Percentiles rank a stretch among this genome's conserved stretches.
Conservation (phyloP, 2,797 vertebrate species). For the Enteromius radiatus region DNA sequence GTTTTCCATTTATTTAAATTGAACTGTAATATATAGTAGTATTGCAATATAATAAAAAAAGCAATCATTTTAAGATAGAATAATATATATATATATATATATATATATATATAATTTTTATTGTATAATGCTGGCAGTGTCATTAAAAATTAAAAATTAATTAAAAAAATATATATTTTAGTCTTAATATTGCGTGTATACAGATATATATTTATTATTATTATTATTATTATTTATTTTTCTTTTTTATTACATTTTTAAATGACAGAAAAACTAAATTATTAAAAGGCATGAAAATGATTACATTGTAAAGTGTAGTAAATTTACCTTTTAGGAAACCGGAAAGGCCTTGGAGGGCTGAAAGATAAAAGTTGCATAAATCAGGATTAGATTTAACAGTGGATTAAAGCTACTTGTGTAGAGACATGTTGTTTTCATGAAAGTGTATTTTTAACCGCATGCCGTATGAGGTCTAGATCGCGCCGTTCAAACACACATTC, state of each 20-base stretch:
- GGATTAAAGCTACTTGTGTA: conserved; percentile 54
- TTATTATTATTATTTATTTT: too few relatives aligned
- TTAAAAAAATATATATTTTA: background rate
- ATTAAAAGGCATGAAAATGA: background rate
- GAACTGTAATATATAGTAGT: background rate
- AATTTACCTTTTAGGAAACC: conserved; percentile 94
- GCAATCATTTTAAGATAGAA: background rate
- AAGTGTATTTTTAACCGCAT: conserved; percentile 21
- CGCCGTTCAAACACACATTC: conserved; percentile 28
- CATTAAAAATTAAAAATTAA: background rate
- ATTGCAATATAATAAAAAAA: background rate
- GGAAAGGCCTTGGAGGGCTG: conserved; percentile 89
- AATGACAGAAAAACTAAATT: background rate
- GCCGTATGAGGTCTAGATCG: background rate
- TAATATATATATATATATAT: too few relatives aligned
- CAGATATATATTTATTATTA: too few relatives aligned
- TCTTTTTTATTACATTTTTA: background rate
- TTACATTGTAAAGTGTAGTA: conserved; percentile 7
- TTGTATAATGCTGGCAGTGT: background rate
- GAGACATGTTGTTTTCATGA: conserved; percentile 58
- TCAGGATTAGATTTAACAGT: conserved; percentile 65
- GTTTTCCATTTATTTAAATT: background rate
- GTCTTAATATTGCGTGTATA: background rate
- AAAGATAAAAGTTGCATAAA: conserved; percentile 68
- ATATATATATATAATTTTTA: too few relatives aligned